Evolutionary conservation across 1,140 invertebrate species (phyloP).

Genomic region (Listronotus oregonensis): DNA sequence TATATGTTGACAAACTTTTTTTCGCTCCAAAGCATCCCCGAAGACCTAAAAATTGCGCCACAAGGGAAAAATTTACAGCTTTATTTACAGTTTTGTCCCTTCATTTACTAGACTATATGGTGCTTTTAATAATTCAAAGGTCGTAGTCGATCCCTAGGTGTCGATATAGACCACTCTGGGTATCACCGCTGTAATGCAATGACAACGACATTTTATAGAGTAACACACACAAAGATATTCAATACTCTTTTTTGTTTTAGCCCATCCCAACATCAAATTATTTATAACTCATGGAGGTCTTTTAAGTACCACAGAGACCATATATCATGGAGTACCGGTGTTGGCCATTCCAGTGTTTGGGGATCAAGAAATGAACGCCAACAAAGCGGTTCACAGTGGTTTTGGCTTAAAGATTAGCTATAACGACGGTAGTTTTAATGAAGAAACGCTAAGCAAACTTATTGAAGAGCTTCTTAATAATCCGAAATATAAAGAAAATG

Average conservation of each 20-base stretch:
- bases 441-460: not conserved
- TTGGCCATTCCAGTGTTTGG: conserved; percentile 53
- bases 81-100: no score
- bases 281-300: conserved; percentile 44
- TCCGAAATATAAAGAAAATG: conserved; percentile 1
- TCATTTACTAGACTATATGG: no score
- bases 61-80: no score
- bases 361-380: conserved; percentile 38
- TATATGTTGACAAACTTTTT: no score
- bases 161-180: no score
- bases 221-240: no score
- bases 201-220: no score
- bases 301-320: conserved; percentile 53
- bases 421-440: not conserved
- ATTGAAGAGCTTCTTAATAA: not conserved
- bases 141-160: no score
- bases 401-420: not conserved
- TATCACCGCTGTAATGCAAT: no score
- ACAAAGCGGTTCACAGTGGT: conserved; percentile 30
- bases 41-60: no score
- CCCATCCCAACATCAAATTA: conserved; percentile 37
- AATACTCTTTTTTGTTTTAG: conserved; percentile 18
- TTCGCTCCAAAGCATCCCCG: no score
- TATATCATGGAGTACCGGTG: conserved; percentile 59
- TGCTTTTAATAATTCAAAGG: no score